Conservation (phyloP, 2,888 invertebrate genomes). For the Conops quadrifasciatus region DNA sequence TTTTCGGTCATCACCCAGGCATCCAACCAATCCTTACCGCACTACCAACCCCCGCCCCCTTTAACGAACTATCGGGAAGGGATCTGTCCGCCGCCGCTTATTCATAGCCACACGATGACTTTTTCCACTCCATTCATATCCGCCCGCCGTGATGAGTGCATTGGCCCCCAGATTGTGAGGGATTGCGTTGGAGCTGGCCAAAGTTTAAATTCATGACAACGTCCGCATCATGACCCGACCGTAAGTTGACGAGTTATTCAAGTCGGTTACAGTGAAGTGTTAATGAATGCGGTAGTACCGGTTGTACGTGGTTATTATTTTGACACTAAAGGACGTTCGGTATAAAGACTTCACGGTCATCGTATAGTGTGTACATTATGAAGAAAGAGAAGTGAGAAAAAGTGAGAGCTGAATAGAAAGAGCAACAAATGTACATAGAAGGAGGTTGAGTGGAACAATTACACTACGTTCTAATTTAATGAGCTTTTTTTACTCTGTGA, state of each 20-base stretch:
- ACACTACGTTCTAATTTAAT: no score
- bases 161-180: conserved; percentile 31
- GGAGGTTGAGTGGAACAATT: no score
- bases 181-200: conserved; percentile 1
- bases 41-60: neutral
- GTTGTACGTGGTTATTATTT: neutral
- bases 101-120: neutral
- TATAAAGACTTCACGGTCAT: no score
- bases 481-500: neutral
- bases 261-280: conserved; percentile 10
- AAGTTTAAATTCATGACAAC: conserved; percentile 29
- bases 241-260: neutral
- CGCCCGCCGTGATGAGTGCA: conserved; percentile 29
- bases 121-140: neutral
- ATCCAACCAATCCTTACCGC: neutral
- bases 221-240: neutral
- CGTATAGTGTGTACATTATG: neutral
- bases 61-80: no score
- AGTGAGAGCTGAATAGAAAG: neutral
- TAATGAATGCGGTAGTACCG: conserved; percentile 18
- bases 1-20: neutral
- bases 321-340: neutral
- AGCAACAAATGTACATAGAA: neutral
- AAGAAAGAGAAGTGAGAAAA: neutral
- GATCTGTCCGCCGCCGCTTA: neutral